Base-by-base conservation (phyloP, 2,888 invertebrate species). In the Lymantria dispar region DNA sequence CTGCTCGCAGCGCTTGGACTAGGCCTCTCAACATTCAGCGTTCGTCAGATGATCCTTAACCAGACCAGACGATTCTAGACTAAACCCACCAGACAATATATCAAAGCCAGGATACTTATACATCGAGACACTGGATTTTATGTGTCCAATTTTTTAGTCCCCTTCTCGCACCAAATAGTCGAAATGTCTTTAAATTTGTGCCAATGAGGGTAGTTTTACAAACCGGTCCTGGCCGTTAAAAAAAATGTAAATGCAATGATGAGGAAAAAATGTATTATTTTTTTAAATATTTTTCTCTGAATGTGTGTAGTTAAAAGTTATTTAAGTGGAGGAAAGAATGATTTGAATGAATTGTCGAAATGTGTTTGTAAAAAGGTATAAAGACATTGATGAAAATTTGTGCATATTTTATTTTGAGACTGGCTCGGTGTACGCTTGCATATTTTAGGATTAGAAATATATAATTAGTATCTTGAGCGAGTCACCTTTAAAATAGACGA, bases 21-120 rank as follows among this genome's bases (percentile, higher is more conserved):
- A 15, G 93, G 92, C 14, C 77, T 94, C 0, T 94, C 94, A 54
- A 92, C 93, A 41, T 94, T 93, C 81, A 93, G 94, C 82, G 88
- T 94, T 47, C 93, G 93, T 68, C 94, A 94, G 68, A 91, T 94
- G 92, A 80, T 92, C 66, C 76, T 92, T 56, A 85, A 77, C 70
- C 91, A 91, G 60, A 75, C 85, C 60, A 81, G 87, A 67, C 74
- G 90, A 69, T 72, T 90, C 74, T 90, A 87, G 69, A 62, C 50
- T 22, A 48, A 14, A 13, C 3, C 7, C 14, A 40, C 22, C 14
- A 38, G n/a, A 12, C 11, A 12, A 38, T 7, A 40, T 7, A 14
- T 40, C 13, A 9, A 40, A 40, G 40, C 15, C 40, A 40, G 40
- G 40, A 14, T 40, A 13, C 13, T 7, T 15, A 14, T 40, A 12